Conservation (phyloP, 2,888 invertebrate genomes). For the Drosophila testacea region DNA sequence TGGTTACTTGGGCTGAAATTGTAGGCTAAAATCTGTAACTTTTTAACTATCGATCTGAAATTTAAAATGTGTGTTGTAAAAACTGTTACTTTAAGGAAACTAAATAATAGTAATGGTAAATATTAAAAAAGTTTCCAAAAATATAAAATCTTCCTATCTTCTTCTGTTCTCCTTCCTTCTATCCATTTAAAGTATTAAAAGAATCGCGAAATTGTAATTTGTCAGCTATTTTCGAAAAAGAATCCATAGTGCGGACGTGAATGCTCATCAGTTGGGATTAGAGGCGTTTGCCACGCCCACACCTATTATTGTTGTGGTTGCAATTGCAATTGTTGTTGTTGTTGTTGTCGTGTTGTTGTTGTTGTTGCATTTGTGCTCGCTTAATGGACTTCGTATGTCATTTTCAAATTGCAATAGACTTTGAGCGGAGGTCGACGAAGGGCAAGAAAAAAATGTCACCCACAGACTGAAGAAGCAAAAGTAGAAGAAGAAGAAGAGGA, state of each 20-base stretch:
- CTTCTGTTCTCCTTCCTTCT: no score
- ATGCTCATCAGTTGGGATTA: slow-evolving; percentile 60
- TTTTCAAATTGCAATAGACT: slow-evolving; percentile 80
- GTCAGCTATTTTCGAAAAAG: no score
- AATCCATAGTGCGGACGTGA: slow-evolving; percentile 1
- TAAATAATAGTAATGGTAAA: no score
- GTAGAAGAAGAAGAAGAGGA: slow-evolving; percentile 2
- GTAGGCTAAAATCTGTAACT: no score
- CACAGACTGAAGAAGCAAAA: slow-evolving; percentile 34
- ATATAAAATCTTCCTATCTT: no score
- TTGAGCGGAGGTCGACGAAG: slow-evolving; percentile 55
- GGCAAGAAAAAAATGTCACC: slow-evolving; percentile 49
- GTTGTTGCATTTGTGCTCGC: slow-evolving; percentile 62
- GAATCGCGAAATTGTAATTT: no score
- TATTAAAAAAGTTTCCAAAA: no score
- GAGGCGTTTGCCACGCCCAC: slow-evolving; percentile 28
- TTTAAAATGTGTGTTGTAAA: no score
- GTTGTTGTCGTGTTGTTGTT: slow-evolving; percentile 35
- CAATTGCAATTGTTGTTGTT: slow-evolving; percentile 13
- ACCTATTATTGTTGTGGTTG: slow-evolving; percentile 4
- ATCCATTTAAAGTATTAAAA: no score
- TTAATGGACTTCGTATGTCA: slow-evolving; percentile 80
- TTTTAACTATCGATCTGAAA: no score
- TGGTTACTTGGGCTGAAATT: no score
- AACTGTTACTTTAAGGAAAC: no score